Evolutionary conservation across 2,797 vertebrate species (phyloP), one percentile per base, ranked within the genome.

Genomic region (Catostomus latipinnis): DNA sequence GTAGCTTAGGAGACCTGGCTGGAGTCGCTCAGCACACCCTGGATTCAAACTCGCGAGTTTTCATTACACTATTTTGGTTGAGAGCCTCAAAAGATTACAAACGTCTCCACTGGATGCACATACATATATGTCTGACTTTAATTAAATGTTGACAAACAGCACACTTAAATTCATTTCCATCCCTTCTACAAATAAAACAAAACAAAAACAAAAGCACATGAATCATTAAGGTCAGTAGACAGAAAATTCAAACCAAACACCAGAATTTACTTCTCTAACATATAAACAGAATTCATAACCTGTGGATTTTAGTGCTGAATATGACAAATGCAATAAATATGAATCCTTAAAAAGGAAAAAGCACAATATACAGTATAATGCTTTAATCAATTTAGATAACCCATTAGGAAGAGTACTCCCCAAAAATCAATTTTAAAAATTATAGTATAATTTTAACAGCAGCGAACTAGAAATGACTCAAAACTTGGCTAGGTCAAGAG

Each of bases 251-350:
- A 63, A 56, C 6, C 22, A 67, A 45, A 57, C 50, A 78, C 67
- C 71, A 62, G 73, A 79, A 76, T 49, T 13, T 57, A 13, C 45
- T 22, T 71, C n/a, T 58, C 46, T 16, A 45, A 1, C 6, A 74
- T 70, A 76, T n/a, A 78, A 71, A 81, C 43, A 73, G 1, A 22
- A 63, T 11, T 6, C 43, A 60, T 16, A 61, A 76, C 50, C 45
- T 52, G 48, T 53, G 63, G 67, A 57, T 71, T 46, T 14, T 78
- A 81, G 75, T 75, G 71, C 71, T 22, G 6, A 34, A 9, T 49
- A 69, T 61, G 14, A 54, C n/a, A 71, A 62, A 72, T 9, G 48
- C 13, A 82, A 82, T 84, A 83, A 83, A 83, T 81, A 53, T n/a
- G 6, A 65, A 69, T 50, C 74, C 54, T 73, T 48, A 74, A 62